A percentile compares a stretch with the other conserved stretches of the same genome.
Conservation (phyloP, 2,113 vertebrate species). For the Ptilorrhoa leucosticta region DNA sequence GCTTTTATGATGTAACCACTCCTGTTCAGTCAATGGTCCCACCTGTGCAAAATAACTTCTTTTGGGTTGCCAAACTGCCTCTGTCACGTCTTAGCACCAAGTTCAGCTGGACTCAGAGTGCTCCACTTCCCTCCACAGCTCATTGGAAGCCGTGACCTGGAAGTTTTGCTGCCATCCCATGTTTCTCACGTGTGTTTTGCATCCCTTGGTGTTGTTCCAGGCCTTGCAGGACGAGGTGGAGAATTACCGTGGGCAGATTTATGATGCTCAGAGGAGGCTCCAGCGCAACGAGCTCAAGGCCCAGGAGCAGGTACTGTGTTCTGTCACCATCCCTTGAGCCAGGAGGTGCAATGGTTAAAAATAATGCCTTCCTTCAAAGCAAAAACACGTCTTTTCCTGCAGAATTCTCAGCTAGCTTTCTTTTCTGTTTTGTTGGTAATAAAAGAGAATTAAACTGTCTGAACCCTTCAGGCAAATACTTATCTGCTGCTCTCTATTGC, state of each 20-base stretch:
- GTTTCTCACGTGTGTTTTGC: background rate
- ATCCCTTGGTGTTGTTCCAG: conserved; percentile 66
- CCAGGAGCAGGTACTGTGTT: conserved; percentile 83
- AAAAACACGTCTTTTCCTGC: conserved; percentile 53
- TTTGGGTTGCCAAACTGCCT: background rate
- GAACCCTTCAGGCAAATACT: conserved; percentile 49
- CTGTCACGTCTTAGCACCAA: accelerated
- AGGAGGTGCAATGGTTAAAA: background rate
- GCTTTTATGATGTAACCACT: accelerated
- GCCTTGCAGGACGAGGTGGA: conserved; percentile 82
- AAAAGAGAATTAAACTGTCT: conserved; percentile 46
- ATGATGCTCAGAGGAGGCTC: conserved; percentile 77
- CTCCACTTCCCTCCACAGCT: background rate
- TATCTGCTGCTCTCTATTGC: conserved; percentile 17
- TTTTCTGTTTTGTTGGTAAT: conserved; percentile 19
- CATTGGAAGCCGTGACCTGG: accelerated
- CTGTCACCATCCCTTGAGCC: background rate
- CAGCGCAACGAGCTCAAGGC: conserved; percentile 81
- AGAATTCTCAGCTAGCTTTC: conserved; percentile 13
- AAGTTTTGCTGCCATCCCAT: background rate
- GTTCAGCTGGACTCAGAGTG: background rate
- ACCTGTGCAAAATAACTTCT: background rate
- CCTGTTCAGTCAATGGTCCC: accelerated
- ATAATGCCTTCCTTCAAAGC: conserved; percentile 31
- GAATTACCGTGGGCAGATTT: conserved; percentile 70